Evolutionary conservation across 37 sponge, comb jelly and placozoan genomes (phyloP).

Genomic region (Mnemiopsis leidyi): DNA sequence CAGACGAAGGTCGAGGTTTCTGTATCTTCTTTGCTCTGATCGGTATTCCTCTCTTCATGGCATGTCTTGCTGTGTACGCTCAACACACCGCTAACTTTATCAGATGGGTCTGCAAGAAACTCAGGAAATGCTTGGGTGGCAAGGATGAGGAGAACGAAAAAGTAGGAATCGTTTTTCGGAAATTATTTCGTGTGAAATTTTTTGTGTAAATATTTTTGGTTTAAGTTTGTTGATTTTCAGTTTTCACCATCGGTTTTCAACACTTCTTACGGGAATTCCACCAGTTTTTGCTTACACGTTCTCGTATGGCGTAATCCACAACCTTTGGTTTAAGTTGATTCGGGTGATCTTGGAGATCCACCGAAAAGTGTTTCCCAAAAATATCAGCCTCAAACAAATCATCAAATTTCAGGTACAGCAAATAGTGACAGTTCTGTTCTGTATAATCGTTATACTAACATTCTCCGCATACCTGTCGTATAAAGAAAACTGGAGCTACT

Average conservation of each 20-base stretch:
- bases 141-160: constrained; percentile 56
- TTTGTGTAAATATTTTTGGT: too few relatives aligned
- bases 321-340: too few relatives aligned
- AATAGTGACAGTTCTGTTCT: constrained; percentile 47
- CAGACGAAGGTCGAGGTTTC: constrained; percentile 64
- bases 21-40: constrained; percentile 64
- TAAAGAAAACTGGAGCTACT: constrained; percentile 29
- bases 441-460: constrained; percentile 38
- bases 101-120: constrained; percentile 64
- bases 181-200: too few relatives aligned
- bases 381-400: too few relatives aligned
- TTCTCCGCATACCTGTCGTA: constrained; percentile 62
- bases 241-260: too few relatives aligned
- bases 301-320: too few relatives aligned
- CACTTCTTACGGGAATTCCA: too few relatives aligned
- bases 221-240: too few relatives aligned
- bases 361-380: too few relatives aligned
- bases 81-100: constrained; percentile 64
- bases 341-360: too few relatives aligned
- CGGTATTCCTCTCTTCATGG: constrained; percentile 64
- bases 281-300: too few relatives aligned
- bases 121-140: constrained; percentile 12
- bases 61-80: constrained; percentile 62
- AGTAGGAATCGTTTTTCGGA: too few relatives aligned
- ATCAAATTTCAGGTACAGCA: constrained; percentile 44